A percentile compares a stretch with the other conserved stretches of the same genome.
phyloP scores from a whole-genome alignment of 2,888 invertebrate species.

The Pyralis farinalis region DNA sequence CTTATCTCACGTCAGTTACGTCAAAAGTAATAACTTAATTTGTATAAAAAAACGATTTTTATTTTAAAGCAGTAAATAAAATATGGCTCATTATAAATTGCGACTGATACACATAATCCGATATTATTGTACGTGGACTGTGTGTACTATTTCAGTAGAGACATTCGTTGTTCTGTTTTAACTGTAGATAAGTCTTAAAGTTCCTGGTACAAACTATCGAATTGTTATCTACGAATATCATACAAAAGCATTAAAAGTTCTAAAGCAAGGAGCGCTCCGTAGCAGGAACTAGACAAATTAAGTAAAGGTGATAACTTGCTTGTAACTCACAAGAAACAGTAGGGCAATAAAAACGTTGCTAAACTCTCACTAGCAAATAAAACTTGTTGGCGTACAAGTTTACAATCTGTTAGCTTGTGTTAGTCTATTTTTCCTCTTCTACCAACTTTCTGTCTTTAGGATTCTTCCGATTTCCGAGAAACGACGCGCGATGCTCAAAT shows the following conservation, averaged over 20 bases:
- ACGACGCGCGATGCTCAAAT: neutral
- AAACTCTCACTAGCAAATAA: slow-evolving; percentile 1
- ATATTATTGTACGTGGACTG: too few species aligned
- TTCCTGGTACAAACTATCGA: too few species aligned
- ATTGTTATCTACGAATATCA: too few species aligned
- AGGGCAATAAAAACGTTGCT: slow-evolving; percentile 21
- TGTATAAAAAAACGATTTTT: too few species aligned
- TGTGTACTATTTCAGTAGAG: too few species aligned
- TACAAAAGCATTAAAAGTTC: too few species aligned
- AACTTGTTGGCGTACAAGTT: neutral
- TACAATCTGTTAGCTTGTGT: neutral
- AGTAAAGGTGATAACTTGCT: slow-evolving; percentile 35
- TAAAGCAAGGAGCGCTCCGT: slow-evolving; percentile 7
- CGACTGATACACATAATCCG: too few species aligned
- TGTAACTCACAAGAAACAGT: slow-evolving; percentile 4
- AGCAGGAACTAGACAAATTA: slow-evolving; percentile 36
- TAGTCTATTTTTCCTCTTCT: neutral
- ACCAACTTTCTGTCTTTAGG: slow-evolving; percentile 11
- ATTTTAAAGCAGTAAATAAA: too few species aligned
- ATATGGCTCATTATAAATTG: too few species aligned
- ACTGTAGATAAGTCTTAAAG: neutral
- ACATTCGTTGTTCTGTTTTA: too few species aligned
- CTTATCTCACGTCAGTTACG: too few species aligned
- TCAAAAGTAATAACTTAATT: too few species aligned
- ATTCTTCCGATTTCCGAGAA: slow-evolving; percentile 4